Base-by-base conservation (phyloP, 2,797 vertebrate species). In the Xenentodon cancila region DNA sequence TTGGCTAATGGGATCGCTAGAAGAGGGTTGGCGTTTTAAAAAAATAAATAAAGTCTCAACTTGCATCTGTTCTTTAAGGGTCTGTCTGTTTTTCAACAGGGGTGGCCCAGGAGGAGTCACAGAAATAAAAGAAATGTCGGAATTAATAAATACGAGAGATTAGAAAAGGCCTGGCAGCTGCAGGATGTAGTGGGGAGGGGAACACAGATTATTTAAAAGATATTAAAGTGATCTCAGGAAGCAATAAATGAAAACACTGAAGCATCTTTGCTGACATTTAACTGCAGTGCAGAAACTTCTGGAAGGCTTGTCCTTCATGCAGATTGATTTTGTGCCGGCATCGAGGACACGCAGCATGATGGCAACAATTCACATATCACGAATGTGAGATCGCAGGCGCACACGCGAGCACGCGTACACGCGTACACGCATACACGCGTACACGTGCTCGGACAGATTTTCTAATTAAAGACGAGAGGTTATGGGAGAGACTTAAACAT, bases 1-100 rank as follows among this genome's bases (percentile, higher is more conserved):
- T 96, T 95, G 94, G 94, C 94, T 97, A 97, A 97, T 97, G 95
- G 94, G 93, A 94, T 95, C 49, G 88, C 90, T 91, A 89, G 93
- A 93, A 93, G 93, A 93, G 91, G 91, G 91, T 59, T 18, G 48
- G 66, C 5, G 13, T 64, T 32, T 37, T 1, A 37, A 2, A 42
- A 43, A 52, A 62, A 64, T 60, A 40, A 4, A 22, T 11, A 40
- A 22, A 37, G 34, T 37, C 53, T 58, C 37, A 56, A 67, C 61
- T 63, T 67, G 50, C 32, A 22, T 72, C 18, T 18, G 0, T 70
- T 62, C 68, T 84, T 65, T 18, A 19, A 70, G 64, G 80, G 49
- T 68, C n/a, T 25, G 65, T 61, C 50, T 65, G 55, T 73, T 50
- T 42, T 13, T 43, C 20, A 11, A 40, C 25, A 61, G 1, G 42